Base-by-base conservation (phyloP, 1,140 invertebrate species). In the Drosophila dunni region DNA sequence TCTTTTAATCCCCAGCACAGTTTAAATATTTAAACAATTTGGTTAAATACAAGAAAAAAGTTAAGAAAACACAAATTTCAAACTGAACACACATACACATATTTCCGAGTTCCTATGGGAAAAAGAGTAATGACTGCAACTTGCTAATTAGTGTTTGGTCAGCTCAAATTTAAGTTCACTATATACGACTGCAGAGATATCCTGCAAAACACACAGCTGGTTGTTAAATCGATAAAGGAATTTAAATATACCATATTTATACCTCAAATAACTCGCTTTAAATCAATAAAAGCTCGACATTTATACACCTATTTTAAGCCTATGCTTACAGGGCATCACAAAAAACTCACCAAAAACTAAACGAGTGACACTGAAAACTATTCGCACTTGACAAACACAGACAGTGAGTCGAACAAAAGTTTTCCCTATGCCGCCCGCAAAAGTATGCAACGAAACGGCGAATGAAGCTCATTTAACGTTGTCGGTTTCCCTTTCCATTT, bases 391-490 rank as follows among this genome's bases (percentile, higher is more conserved):
- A 61, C 33, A 29, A 42, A 72, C n/a, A n/a, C 42, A 60, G 36
- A 3, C 44, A 15, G 4, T 13, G 33, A 17, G 10, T 3, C n/a
- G 17, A 29, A 53, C 29, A 45, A 51, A 38, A 40, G 42, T 29
- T 10, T 61, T 63, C 60, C 42, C 50, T 56, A 50, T 76, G 66
- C 58, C 36, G 50, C 38, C 61, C 57, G 17, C 38, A 64, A 78
- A 81, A 75, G 61, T 70, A 77, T 77, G 79, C 80, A 64, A 45
- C 42, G 33, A 38, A 54, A 42, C 45, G 17, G 17, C 54, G 77
- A 81, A 81, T 85, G 34, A 85, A 76, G 82, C 80, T 86, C 64
- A 66, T 70, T 71, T 85, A 58, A 65, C 51, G 33, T 54, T 36
- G 51, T 13, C 34, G 1, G 2, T 15, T 15, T 36, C 13, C 13